phyloP scores from a whole-genome alignment of 2,797 vertebrate species.

The Enteromius treurensis region DNA sequence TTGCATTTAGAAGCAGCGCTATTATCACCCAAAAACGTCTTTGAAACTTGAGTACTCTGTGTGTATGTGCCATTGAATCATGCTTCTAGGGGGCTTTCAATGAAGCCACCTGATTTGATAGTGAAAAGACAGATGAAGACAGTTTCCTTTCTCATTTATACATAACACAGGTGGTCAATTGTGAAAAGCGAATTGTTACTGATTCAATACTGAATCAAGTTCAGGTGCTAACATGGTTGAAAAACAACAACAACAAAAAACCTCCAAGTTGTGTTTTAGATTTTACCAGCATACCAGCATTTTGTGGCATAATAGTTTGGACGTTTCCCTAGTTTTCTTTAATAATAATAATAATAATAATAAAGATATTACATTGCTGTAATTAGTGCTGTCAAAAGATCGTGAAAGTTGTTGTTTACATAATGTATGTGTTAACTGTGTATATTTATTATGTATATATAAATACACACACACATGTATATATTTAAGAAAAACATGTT shows the following conservation, averaged over 20 bases:
- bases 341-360: neutral
- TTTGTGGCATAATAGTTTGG: neutral
- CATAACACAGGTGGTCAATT: slow-evolving; percentile 41
- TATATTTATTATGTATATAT: no score
- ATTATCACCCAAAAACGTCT: slow-evolving; percentile 66
- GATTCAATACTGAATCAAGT: slow-evolving; percentile 16
- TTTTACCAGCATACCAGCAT: neutral
- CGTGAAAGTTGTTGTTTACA: no score
- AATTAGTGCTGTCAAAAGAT: neutral
- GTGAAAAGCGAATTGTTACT: slow-evolving; percentile 35
- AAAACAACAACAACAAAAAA: neutral
- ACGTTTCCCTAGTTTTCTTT: neutral
- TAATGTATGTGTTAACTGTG: no score
- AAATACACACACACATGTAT: no score
- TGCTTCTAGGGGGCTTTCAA: slow-evolving; percentile 45
- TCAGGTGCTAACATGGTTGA: neutral
- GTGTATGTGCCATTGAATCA: slow-evolving; percentile 44
- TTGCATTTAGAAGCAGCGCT: slow-evolving; percentile 65
- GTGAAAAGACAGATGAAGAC: slow-evolving; percentile 40
- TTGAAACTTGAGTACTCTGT: slow-evolving; percentile 72
- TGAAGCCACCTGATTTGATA: slow-evolving; percentile 52
- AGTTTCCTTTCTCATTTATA: slow-evolving; percentile 35
- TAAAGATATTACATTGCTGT: neutral
- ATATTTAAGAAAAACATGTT: no score
- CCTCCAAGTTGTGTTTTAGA: neutral